Conservation (phyloP, 2,113 vertebrate species). For the Genyomyrus donnyi region DNA sequence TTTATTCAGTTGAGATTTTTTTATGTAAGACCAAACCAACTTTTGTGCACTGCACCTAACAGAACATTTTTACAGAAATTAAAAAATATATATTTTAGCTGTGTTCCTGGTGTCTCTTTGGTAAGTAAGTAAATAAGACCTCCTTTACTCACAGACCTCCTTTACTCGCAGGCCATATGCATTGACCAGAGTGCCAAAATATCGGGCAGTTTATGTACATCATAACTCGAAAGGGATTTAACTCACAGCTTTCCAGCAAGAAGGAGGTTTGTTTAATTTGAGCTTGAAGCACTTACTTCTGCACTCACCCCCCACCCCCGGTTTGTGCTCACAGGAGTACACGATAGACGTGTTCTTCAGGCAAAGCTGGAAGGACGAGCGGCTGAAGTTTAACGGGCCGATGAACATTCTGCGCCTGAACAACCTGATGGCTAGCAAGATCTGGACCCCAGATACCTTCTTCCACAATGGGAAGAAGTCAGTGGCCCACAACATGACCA, state of each 20-base stretch:
- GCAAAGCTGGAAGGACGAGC: constrained; percentile 95
- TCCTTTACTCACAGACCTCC: neutral
- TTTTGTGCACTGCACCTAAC: neutral
- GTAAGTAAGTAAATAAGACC: neutral
- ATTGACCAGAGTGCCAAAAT: neutral
- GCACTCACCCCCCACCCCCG: neutral
- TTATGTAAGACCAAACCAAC: neutral
- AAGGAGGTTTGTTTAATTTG: neutral
- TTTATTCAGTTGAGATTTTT: neutral
- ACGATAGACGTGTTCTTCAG: constrained; percentile 98
- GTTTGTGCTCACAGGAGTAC: constrained; percentile 73
- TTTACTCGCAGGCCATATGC: neutral
- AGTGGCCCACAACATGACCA: constrained; percentile 98
- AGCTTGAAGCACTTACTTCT: neutral
- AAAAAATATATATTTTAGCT: too few species aligned
- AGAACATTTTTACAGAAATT: neutral
- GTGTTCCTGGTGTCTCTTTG: neutral
- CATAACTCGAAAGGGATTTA: neutral
- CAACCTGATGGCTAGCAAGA: constrained; percentile 98
- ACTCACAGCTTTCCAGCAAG: neutral
- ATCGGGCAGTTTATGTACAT: neutral
- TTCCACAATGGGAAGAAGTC: constrained; percentile 98
- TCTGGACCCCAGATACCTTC: constrained; percentile 98
- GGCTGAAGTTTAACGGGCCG: constrained; percentile 87
- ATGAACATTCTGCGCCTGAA: constrained; percentile 95